Conservation (phyloP, 2,797 vertebrate genomes). For the Betta splendens region DNA sequence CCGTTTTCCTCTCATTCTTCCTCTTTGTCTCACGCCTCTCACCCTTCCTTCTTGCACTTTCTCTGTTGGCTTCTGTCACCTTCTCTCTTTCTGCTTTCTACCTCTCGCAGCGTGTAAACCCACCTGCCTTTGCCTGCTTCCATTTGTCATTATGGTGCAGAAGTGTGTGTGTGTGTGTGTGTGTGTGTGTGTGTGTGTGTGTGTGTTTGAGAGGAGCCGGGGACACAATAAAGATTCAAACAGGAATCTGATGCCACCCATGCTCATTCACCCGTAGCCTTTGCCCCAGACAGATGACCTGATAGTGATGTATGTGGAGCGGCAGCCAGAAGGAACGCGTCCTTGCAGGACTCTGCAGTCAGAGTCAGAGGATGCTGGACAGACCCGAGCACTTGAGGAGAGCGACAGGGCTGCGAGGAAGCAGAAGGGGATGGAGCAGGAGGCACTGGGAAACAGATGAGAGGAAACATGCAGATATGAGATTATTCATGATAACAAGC, state of each 20-base stretch:
- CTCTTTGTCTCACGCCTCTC: constrained; percentile 46
- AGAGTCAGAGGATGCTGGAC: constrained; percentile 48
- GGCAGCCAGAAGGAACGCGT: constrained; percentile 62
- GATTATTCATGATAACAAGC: constrained; percentile 59
- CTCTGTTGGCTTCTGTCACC: constrained; percentile 57
- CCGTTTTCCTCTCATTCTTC: constrained; percentile 48
- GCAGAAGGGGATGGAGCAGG: constrained; percentile 29
- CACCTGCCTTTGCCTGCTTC: constrained; percentile 57
- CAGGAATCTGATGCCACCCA: constrained; percentile 59
- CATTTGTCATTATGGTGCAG: constrained; percentile 57
- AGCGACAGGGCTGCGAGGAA: constrained; percentile 35
- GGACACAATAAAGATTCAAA: constrained; percentile 37
- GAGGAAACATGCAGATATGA: constrained; percentile 49
- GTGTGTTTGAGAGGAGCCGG: constrained; percentile 11
- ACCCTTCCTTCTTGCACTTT: constrained; percentile 32
- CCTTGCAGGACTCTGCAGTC: constrained; percentile 68
- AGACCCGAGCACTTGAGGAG: constrained; percentile 52
- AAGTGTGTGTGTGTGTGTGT: constrained; percentile 9
- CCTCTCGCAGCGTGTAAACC: constrained; percentile 43
- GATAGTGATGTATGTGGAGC: constrained; percentile 59
- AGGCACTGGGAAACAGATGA: constrained; percentile 31
- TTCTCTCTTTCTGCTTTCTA: constrained; percentile 33
- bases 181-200: constrained; percentile 12
- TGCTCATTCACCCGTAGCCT: constrained; percentile 43
- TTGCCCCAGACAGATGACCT: constrained; percentile 55